A percentile compares a stretch with the other conserved stretches of the same genome.
phyloP scores from a whole-genome alignment of 2,888 invertebrate species.

The Pseudococcus jackbeardsleyi region DNA sequence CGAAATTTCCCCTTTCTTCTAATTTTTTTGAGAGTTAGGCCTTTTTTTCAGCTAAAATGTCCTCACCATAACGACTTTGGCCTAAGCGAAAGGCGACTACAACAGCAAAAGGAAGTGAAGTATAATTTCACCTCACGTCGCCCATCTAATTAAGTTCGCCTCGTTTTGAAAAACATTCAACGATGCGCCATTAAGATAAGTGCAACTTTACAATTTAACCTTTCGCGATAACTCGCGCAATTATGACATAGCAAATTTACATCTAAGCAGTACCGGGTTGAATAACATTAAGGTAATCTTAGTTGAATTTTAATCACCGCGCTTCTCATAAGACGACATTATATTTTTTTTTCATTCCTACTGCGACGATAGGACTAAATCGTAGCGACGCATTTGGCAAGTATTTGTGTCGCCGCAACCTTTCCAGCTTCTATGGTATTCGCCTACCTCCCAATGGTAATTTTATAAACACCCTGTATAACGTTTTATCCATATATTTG shows the following conservation, averaged over 20 bases:
- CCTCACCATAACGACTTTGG: background rate
- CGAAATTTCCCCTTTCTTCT: too few species aligned
- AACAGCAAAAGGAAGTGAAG: background rate
- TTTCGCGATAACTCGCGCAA: constrained; percentile 41
- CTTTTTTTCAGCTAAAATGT: too few species aligned
- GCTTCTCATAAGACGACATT: constrained; percentile 11
- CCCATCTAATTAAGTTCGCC: constrained; percentile 37
- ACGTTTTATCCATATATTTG: constrained; percentile 38
- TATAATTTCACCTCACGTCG: constrained; percentile 25
- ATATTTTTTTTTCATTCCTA: background rate
- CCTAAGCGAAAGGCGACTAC: background rate
- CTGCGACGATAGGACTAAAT: background rate
- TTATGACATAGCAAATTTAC: constrained; percentile 54
- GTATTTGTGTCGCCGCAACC: background rate
- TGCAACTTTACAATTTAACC: constrained; percentile 53
- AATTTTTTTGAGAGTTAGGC: too few species aligned
- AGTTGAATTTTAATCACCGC: constrained; percentile 55
- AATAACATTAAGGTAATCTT: constrained; percentile 49
- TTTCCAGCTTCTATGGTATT: background rate
- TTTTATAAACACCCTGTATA: constrained; percentile 43
- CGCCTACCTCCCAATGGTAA: background rate
- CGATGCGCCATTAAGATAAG: constrained; percentile 55
- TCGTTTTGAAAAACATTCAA: constrained; percentile 21
- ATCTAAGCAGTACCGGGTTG: constrained; percentile 28
- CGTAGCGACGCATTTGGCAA: constrained; percentile 10